phyloP scores from a whole-genome alignment of 1,140 invertebrate species.

The Eumaeus atala region DNA sequence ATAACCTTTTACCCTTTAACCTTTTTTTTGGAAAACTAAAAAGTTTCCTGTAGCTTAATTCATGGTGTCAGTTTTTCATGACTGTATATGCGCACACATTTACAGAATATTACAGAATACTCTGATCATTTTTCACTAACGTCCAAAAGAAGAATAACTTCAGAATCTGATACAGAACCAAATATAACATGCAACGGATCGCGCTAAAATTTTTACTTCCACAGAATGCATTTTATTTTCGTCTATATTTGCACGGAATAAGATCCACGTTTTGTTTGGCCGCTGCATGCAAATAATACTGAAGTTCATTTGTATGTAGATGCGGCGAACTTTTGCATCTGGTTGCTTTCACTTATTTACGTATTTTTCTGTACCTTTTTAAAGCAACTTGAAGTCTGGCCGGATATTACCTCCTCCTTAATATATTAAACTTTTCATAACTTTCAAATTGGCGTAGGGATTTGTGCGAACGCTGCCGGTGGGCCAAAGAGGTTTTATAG shows the following conservation, averaged over 20 bases:
- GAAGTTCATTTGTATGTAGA: slow-evolving; percentile 38
- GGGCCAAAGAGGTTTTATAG: too few relatives aligned
- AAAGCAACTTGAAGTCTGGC: slow-evolving; percentile 10
- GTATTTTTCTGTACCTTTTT: slow-evolving; percentile 26
- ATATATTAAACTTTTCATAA: slow-evolving; percentile 11
- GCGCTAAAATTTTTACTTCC: neutral
- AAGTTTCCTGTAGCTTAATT: too few relatives aligned
- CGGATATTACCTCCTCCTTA: slow-evolving; percentile 8
- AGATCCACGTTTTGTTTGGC: neutral
- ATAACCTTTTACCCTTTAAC: too few relatives aligned
- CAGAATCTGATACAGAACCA: slow-evolving; percentile 4
- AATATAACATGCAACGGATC: neutral
- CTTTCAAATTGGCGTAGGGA: neutral
- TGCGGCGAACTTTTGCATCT: slow-evolving; percentile 32
- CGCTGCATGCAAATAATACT: slow-evolving; percentile 12
- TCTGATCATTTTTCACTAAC: too few relatives aligned
- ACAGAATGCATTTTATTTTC: slow-evolving; percentile 4
- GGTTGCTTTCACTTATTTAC: slow-evolving; percentile 32
- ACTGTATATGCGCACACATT: too few relatives aligned
- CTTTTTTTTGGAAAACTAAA: too few relatives aligned
- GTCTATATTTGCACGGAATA: slow-evolving; percentile 4
- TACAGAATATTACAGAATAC: too few relatives aligned
- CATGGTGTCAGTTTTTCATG: too few relatives aligned
- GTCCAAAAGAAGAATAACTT: too few relatives aligned
- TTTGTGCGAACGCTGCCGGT: too few relatives aligned